phyloP scores from a whole-genome alignment of 2,888 invertebrate species.

The Agrilus mali region DNA sequence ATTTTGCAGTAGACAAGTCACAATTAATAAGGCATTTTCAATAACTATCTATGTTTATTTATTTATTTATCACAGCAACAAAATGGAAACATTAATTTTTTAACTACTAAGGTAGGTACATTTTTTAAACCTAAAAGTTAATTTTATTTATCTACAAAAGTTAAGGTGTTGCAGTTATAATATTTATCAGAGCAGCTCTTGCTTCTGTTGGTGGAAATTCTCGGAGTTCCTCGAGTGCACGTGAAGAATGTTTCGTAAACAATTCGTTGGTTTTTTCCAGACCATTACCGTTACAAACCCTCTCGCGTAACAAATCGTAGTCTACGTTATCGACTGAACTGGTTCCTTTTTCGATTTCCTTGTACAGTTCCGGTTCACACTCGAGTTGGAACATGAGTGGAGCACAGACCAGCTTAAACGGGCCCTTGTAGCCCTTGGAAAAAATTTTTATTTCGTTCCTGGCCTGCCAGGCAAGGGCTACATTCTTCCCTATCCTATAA shows the following conservation, averaged over 20 bases:
- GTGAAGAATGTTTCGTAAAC: conserved; percentile 56
- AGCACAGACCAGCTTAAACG: conserved; percentile 62
- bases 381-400: conserved; percentile 72
- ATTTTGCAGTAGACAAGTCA: no score
- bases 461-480: conserved; percentile 78
- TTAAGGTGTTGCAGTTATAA: conserved; percentile 50
- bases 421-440: conserved; percentile 21
- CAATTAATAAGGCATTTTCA: no score
- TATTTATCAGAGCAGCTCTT: conserved; percentile 66
- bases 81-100: no score
- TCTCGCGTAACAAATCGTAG: conserved; percentile 37
- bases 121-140: no score
- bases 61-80: no score
- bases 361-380: conserved; percentile 52
- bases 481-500: conserved; percentile 75
- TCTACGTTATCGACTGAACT: conserved; percentile 48
- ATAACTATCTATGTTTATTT: no score
- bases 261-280: conserved; percentile 56
- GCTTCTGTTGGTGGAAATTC: conserved; percentile 69
- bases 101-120: no score
- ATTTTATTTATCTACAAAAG: no score
- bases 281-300: conserved; percentile 44
- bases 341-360: conserved; percentile 49
- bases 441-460: conserved; percentile 57
- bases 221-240: conserved; percentile 58